phyloP scores from a whole-genome alignment of 2,797 vertebrate genomes.

The Stomatorhinus walkeri region DNA sequence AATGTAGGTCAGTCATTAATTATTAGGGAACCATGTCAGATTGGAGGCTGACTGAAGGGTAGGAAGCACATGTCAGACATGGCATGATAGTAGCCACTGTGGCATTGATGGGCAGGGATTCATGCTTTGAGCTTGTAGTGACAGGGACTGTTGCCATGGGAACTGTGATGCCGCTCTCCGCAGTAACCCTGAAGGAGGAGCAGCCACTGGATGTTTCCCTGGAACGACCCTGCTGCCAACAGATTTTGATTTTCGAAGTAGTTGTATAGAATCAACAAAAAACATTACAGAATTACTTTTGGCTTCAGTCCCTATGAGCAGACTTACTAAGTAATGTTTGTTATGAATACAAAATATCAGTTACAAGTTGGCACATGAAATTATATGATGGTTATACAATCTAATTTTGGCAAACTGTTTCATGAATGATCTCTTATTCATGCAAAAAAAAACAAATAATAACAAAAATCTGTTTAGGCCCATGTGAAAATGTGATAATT shows the following conservation, averaged over 20 bases:
- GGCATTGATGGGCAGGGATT: not conserved
- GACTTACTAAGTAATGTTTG: not conserved
- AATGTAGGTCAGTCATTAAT: not conserved
- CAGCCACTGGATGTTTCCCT: not conserved
- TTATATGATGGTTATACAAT: not conserved
- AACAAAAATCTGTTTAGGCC: not conserved
- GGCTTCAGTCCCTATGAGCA: not conserved
- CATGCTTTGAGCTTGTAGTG: not conserved
- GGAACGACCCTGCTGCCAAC: not conserved
- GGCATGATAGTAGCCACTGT: not conserved
- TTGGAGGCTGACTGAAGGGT: not conserved
- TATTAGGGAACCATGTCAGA: not conserved
- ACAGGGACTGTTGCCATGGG: not conserved
- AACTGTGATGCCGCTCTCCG: not conserved
- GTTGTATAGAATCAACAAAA: not conserved
- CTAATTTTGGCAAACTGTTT: not conserved
- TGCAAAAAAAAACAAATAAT: not conserved
- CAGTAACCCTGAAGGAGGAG: not conserved
- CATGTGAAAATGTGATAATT: not conserved
- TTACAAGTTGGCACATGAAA: not conserved
- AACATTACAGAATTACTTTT: not conserved
- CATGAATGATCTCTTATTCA: not conserved
- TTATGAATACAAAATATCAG: not conserved
- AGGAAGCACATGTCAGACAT: not conserved
- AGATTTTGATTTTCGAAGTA: not conserved